Evolutionary conservation across 2,888 invertebrate genomes (phyloP).

Genomic region (Hemaris fuciformis): DNA sequence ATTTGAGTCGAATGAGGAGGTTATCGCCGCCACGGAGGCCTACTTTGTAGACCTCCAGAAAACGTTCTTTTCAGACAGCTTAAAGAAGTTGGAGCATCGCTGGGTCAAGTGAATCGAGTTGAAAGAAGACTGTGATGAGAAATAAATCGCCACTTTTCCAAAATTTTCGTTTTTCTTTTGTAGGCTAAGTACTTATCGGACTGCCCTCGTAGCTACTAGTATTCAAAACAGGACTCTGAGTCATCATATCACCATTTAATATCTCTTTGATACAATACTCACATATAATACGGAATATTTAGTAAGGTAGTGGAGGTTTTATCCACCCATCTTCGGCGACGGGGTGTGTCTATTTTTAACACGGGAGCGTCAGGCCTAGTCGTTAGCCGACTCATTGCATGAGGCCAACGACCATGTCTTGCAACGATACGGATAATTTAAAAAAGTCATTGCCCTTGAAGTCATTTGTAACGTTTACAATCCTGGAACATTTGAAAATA

Average conservation of each 20-base stretch:
- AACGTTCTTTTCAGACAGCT: too few relatives aligned
- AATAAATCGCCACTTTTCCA: too few relatives aligned
- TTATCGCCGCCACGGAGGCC: too few relatives aligned
- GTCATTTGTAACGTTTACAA: constrained; percentile 10
- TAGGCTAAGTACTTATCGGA: too few relatives aligned
- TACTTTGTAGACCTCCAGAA: too few relatives aligned
- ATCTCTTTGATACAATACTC: background rate
- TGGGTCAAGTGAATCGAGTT: too few relatives aligned
- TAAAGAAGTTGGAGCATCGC: too few relatives aligned
- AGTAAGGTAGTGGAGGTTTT: background rate
- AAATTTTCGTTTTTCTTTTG: too few relatives aligned
- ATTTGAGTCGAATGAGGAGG: too few relatives aligned
- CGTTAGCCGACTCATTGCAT: constrained; percentile 49
- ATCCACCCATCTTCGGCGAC: constrained; percentile 38
- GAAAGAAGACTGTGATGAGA: too few relatives aligned
- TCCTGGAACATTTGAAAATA: constrained; percentile 3
- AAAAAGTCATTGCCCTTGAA: constrained; percentile 64
- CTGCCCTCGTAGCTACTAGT: too few relatives aligned
- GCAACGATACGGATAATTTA: constrained; percentile 63
- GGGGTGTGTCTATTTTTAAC: constrained; percentile 64
- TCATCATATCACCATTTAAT: background rate
- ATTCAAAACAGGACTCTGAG: too few relatives aligned
- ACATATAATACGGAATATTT: background rate
- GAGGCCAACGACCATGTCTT: constrained; percentile 65
- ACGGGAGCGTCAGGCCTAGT: constrained; percentile 31